A percentile compares a stretch with the other conserved stretches of the same genome.
phyloP scores from a whole-genome alignment of 2,888 invertebrate genomes.

The Pycnomerus fuliginosus region DNA sequence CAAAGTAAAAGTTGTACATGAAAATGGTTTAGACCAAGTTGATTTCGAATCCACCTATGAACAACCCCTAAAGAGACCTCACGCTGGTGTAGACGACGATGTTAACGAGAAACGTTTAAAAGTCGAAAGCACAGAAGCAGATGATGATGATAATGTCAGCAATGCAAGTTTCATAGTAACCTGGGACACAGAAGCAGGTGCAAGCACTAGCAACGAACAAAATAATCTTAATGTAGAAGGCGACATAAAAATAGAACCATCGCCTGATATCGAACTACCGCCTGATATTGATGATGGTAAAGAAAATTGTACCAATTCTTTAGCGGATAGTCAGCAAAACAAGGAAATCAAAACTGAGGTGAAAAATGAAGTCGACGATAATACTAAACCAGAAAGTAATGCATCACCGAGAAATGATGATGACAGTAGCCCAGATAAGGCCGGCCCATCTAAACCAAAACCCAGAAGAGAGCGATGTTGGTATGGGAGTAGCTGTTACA shows the following conservation, averaged over 20 bases:
- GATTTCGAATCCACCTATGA: not conserved
- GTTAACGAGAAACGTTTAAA: not conserved
- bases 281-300: not conserved
- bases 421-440: too few relatives aligned
- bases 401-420: not conserved
- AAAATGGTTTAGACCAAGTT: too few relatives aligned
- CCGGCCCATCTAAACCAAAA: slow-evolving; percentile 11
- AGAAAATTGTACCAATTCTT: not conserved
- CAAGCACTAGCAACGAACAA: not conserved
- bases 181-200: not conserved
- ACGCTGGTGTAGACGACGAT: not conserved
- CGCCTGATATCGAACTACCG: not conserved
- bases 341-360: not conserved
- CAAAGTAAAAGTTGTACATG: slow-evolving; percentile 46
- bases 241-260: not conserved
- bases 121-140: not conserved
- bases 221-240: not conserved
- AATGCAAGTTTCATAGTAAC: not conserved
- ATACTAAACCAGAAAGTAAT: not conserved
- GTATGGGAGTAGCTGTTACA: slow-evolving; percentile 65
- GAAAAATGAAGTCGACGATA: not conserved
- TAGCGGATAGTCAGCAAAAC: not conserved
- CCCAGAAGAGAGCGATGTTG: slow-evolving; percentile 58
- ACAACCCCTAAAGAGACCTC: not conserved
- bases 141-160: not conserved